phyloP scores from a whole-genome alignment of 2,113 vertebrate species.

The Cyprinodon tularosa region DNA sequence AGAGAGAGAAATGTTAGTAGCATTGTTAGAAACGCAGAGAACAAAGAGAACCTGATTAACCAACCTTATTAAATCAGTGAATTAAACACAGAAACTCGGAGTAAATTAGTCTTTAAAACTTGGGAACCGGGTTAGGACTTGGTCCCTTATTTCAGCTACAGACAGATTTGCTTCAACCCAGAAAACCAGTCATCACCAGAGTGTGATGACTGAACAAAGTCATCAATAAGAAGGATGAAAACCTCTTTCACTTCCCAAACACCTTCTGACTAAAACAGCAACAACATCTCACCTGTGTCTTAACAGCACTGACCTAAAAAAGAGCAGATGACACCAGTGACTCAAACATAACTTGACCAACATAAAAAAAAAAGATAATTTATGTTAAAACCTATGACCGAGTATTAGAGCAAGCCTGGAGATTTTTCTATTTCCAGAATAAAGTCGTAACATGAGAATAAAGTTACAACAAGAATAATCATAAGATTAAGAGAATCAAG shows the following conservation, averaged over 20 bases:
- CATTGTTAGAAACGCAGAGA: slow-evolving; percentile 46
- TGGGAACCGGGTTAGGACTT: slow-evolving; percentile 52
- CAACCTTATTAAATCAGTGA: slow-evolving; percentile 5
- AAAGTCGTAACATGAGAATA: too few relatives aligned
- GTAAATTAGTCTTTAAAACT: too few relatives aligned
- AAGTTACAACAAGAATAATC: too few relatives aligned
- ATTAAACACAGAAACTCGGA: slow-evolving; percentile 23
- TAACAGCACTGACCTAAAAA: slow-evolving; percentile 59
- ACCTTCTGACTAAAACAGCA: slow-evolving; percentile 16
- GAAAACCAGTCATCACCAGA: slow-evolving; percentile 31
- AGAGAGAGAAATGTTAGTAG: slow-evolving; percentile 80
- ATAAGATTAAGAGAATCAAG: too few relatives aligned
- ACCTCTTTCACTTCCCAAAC: not conserved
- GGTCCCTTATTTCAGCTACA: slow-evolving; percentile 16
- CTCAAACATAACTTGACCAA: slow-evolving; percentile 23
- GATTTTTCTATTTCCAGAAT: too few relatives aligned
- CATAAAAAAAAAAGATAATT: slow-evolving; percentile 16
- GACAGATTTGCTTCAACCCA: slow-evolving; percentile 35
- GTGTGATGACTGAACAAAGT: slow-evolving; percentile 7
- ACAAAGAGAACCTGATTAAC: slow-evolving; percentile 25
- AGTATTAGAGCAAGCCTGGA: too few relatives aligned
- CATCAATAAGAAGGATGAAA: slow-evolving; percentile 4
- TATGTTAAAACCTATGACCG: slow-evolving; percentile 1
- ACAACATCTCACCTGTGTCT: slow-evolving; percentile 50
- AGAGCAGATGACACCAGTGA: slow-evolving; percentile 51